phyloP scores from a whole-genome alignment of 2,797 vertebrate genomes.

The Sparus aurata region DNA sequence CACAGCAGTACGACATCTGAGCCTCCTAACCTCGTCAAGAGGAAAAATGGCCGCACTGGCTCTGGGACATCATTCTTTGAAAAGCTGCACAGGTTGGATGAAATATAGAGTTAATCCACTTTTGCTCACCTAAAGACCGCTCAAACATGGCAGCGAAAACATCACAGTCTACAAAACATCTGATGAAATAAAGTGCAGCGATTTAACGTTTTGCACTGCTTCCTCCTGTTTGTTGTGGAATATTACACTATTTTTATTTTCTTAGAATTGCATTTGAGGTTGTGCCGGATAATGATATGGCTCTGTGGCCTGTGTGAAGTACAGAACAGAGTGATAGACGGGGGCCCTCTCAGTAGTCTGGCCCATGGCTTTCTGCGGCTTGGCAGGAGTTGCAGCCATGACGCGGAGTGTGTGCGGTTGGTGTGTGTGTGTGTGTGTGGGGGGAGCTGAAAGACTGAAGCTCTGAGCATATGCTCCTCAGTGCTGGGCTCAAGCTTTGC shows the following conservation, averaged over 20 bases:
- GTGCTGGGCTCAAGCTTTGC: conserved; percentile 44
- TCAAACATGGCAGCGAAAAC: conserved; percentile 18
- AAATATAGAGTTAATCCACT: conserved; percentile 6
- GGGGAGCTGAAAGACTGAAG: conserved; percentile 13
- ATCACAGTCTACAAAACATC: conserved; percentile 15
- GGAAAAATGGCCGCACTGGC: background rate
- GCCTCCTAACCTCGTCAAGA: too few relatives aligned
- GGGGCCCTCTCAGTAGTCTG: conserved; percentile 37
- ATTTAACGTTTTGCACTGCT: too few relatives aligned
- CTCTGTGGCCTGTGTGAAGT: conserved; percentile 13
- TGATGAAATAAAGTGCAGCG: conserved; percentile 16
- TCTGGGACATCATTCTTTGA: conserved; percentile 7
- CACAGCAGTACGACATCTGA: too few relatives aligned
- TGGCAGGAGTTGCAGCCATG: conserved; percentile 48
- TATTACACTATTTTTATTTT: background rate
- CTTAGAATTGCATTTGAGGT: conserved; percentile 26
- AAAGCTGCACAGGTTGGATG: background rate
- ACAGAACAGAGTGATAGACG: conserved; percentile 32
- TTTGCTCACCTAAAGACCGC: background rate
- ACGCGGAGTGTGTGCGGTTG: background rate
- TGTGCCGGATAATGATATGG: conserved; percentile 13
- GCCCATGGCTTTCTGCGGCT: conserved; percentile 28
- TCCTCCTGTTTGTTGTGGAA: background rate
- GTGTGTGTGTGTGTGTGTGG: background rate
- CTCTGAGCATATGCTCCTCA: conserved; percentile 70